Evolutionary conservation across 2,888 invertebrate genomes (phyloP).

Genomic region (Andrena haemorrhoa): DNA sequence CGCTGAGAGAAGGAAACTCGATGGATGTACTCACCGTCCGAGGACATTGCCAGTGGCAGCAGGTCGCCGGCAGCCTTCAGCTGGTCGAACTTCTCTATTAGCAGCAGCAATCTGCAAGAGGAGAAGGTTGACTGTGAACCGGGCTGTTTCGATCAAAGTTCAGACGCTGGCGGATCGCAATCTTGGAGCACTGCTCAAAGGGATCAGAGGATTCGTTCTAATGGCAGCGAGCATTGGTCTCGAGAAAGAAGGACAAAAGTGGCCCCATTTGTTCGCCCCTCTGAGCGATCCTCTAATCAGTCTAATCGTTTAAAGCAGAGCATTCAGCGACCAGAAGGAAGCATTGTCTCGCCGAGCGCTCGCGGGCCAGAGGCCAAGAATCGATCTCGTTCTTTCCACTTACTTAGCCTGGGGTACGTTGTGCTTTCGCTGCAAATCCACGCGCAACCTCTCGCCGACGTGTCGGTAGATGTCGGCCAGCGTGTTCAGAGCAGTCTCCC

Average conservation of each 20-base stretch:
- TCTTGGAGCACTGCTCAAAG: too few relatives aligned
- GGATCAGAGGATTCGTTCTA: too few relatives aligned
- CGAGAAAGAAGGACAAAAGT: too few relatives aligned
- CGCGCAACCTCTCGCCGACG: slow-evolving; percentile 94
- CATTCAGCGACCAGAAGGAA: background rate
- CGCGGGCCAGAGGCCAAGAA: slow-evolving; percentile 28
- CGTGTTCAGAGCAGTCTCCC: slow-evolving; percentile 94
- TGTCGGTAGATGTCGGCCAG: slow-evolving; percentile 96
- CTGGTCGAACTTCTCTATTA: slow-evolving; percentile 95
- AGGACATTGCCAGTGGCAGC: slow-evolving; percentile 89
- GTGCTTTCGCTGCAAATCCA: slow-evolving; percentile 93
- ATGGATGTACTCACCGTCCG: slow-evolving; percentile 80
- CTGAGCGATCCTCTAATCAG: background rate
- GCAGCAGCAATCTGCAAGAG: slow-evolving; percentile 85
- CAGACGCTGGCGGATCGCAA: background rate
- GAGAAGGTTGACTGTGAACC: background rate
- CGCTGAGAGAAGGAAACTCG: slow-evolving; percentile 30
- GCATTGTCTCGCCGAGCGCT: background rate
- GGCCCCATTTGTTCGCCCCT: background rate
- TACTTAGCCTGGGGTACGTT: slow-evolving; percentile 90
- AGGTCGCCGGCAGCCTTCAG: slow-evolving; percentile 92
- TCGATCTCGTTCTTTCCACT: slow-evolving; percentile 70
- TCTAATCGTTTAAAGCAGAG: background rate
- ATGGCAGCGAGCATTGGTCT: too few relatives aligned
- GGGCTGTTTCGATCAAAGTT: background rate